Evolutionary conservation across 2,888 invertebrate genomes (phyloP).

Genomic region (Meloe dianella): DNA sequence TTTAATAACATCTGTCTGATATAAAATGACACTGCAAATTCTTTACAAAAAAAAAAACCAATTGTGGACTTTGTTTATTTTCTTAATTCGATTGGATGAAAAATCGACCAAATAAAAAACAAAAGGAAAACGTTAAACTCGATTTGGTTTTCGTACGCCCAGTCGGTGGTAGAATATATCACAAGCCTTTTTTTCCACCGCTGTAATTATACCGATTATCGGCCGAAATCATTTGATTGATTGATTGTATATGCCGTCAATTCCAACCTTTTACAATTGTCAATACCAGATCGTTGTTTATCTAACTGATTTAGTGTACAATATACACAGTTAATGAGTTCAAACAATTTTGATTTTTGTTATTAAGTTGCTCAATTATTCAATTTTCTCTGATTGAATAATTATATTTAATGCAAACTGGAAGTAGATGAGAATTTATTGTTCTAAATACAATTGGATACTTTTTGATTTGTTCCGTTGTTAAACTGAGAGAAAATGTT

Average conservation of each 20-base stretch:
- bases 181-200: conserved; percentile 13
- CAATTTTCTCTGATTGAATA: neutral
- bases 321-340: conserved; percentile 28
- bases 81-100: too few species aligned
- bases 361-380: neutral
- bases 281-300: conserved; percentile 28
- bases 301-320: conserved; percentile 15
- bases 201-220: conserved; percentile 32
- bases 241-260: conserved; percentile 23
- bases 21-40: neutral
- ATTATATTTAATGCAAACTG: conserved; percentile 14
- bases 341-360: conserved; percentile 21
- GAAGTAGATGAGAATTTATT: conserved; percentile 17
- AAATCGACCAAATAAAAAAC: too few species aligned
- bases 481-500: conserved; percentile 23
- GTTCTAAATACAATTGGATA: neutral
- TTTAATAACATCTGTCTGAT: conserved; percentile 5
- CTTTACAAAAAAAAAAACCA: neutral
- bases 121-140: neutral
- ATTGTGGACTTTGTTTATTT: too few species aligned
- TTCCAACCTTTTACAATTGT: conserved; percentile 22
- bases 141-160: neutral
- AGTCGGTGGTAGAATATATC: neutral
- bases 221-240: conserved; percentile 28
- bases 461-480: conserved; percentile 17